These are phyloP conservation scores for Uropetala carovei DNA, from an alignment of 2,888 invertebrate genomes.

Conservation along the genomic window DNA sequence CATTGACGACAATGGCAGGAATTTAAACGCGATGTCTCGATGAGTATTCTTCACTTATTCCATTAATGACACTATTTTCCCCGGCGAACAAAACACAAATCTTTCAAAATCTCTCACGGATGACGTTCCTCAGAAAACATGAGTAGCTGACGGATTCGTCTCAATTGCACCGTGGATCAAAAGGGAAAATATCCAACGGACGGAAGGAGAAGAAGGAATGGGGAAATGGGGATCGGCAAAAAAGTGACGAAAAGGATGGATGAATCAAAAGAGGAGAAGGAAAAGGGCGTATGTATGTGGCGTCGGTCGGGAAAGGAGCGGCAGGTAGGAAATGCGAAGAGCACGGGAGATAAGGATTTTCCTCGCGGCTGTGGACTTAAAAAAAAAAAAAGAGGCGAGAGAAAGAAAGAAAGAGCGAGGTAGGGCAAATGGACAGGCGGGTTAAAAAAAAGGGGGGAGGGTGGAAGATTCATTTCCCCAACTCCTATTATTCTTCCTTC, in stretches of 20 bases:
- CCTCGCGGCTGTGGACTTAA: background rate
- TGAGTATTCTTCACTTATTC: background rate
- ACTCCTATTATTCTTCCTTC: background rate
- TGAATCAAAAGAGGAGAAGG: background rate
- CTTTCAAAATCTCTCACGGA: background rate
- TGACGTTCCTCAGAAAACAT: background rate
- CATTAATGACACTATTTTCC: background rate
- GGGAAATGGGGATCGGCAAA: background rate
- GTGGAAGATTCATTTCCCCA: slow-evolving; percentile 44
- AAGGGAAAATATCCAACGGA: background rate
- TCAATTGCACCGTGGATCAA: background rate
- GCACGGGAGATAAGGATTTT: background rate
- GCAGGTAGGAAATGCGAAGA: background rate
- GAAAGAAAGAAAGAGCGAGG: background rate
- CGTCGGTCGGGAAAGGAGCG: background rate
- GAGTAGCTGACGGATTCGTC: background rate
- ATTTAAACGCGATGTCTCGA: background rate
- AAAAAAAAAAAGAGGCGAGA: background rate
- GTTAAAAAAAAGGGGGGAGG: background rate
- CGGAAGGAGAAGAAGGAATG: background rate
- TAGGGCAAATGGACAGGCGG: slow-evolving; percentile 1
- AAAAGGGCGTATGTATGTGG: background rate
- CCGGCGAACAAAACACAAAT: background rate
- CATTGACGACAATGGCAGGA: background rate
- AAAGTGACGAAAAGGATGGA: background rate